Evolutionary conservation across 2,797 vertebrate species (phyloP).

Genomic region (Silurus lanzhouensis): DNA sequence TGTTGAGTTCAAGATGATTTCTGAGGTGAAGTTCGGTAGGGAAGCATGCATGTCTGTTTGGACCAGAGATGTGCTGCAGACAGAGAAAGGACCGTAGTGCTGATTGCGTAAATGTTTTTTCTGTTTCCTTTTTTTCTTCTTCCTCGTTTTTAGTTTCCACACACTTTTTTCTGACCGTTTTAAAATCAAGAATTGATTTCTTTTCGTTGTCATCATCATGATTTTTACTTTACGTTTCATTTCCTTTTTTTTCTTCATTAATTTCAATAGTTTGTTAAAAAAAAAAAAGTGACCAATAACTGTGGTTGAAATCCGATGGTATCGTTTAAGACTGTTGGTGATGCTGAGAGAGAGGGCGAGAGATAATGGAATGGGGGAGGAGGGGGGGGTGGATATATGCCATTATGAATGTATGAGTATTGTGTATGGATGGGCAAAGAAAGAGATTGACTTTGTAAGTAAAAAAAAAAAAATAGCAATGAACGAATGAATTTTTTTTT

Average conservation of each 20-base stretch:
- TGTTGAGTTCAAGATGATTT: constrained; percentile 27
- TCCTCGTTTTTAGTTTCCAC: constrained; percentile 9
- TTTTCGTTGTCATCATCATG: constrained; percentile 48
- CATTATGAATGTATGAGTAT: constrained; percentile 51
- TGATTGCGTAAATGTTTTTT: constrained; percentile 53
- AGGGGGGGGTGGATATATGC: constrained; percentile 28
- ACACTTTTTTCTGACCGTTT: constrained; percentile 30
- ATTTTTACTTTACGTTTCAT: constrained; percentile 42
- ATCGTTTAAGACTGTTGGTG: constrained; percentile 57
- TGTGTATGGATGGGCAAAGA: neutral
- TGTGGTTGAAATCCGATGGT: constrained; percentile 64
- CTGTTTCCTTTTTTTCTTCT: neutral
- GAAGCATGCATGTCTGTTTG: constrained; percentile 29
- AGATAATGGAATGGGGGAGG: neutral
- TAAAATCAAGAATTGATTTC: constrained; percentile 55
- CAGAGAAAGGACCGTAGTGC: constrained; percentile 51
- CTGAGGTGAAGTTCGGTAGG: constrained; percentile 35
- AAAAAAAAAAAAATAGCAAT: constrained; percentile 14
- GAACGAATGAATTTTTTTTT: neutral
- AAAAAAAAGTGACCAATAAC: constrained; percentile 65
- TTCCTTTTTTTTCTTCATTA: constrained; percentile 45
- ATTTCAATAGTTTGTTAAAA: constrained; percentile 52
- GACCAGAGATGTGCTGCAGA: constrained; percentile 22
- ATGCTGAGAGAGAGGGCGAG: constrained; percentile 37
- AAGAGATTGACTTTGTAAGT: constrained; percentile 41